These are phyloP conservation scores for Poecilia velifera DNA, from an alignment of 2,797 vertebrate species.

Conservation along the genomic window DNA sequence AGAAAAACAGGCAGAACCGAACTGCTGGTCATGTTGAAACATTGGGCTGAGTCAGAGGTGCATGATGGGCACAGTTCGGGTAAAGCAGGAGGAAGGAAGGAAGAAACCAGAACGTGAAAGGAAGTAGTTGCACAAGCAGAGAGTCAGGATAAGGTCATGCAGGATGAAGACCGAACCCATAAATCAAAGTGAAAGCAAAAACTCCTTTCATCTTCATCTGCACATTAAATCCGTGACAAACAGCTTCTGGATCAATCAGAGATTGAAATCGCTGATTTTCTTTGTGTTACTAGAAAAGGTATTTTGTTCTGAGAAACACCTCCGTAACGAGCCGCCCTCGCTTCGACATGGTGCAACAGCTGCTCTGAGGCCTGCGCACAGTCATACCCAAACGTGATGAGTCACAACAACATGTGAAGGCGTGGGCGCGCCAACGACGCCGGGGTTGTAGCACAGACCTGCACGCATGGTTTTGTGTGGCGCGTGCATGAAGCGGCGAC, in stretches of 20 bases:
- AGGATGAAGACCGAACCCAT: not conserved
- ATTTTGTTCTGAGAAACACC: slow-evolving; percentile 59
- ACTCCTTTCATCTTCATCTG: slow-evolving; percentile 7
- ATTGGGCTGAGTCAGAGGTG: slow-evolving; percentile 18
- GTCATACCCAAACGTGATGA: slow-evolving; percentile 28
- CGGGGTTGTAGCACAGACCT: slow-evolving; percentile 17
- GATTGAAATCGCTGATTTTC: slow-evolving; percentile 14
- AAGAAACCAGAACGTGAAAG: slow-evolving; percentile 22
- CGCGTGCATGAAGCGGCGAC: slow-evolving; percentile 15
- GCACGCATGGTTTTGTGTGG: slow-evolving; percentile 12
- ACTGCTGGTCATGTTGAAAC: not conserved
- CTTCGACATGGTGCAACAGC: slow-evolving; percentile 6
- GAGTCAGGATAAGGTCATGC: slow-evolving; percentile 18
- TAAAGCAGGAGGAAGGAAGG: slow-evolving; percentile 24
- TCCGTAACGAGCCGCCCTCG: slow-evolving; percentile 11
- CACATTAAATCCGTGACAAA: not conserved
- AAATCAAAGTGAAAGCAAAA: not conserved
- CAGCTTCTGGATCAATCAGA: slow-evolving; percentile 17
- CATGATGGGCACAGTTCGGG: slow-evolving; percentile 24
- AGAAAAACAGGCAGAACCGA: not conserved
- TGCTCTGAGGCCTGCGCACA: slow-evolving; percentile 18
- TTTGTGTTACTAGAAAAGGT: slow-evolving; percentile 52
- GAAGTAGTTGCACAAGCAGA: slow-evolving; percentile 51
- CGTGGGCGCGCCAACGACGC: slow-evolving; percentile 40
- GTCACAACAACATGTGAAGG: slow-evolving; percentile 30